phyloP scores from a whole-genome alignment of 2,113 vertebrate genomes.

The Lipophrys pholis region DNA sequence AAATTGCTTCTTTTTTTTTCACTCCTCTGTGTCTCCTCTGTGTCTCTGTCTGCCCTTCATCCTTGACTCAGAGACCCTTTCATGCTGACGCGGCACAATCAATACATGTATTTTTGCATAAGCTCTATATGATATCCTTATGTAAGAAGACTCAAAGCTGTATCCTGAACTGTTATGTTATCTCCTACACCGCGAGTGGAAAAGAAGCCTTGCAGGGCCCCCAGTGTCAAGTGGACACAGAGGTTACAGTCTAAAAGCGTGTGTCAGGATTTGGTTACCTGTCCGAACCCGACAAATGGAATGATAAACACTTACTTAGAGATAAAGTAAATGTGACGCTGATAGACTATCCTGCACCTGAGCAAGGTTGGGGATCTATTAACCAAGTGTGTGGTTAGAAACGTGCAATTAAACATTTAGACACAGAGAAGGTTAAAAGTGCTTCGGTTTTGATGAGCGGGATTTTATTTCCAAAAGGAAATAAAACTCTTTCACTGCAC shows the following conservation, averaged over 20 bases:
- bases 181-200: constrained; percentile 67
- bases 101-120: constrained; percentile 48
- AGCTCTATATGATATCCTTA: constrained; percentile 32
- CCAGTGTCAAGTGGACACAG: constrained; percentile 79
- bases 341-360: neutral
- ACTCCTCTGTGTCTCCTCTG: constrained; percentile 1
- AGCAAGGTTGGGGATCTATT: neutral
- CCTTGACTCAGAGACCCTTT: constrained; percentile 8
- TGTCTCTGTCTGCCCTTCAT: constrained; percentile 9
- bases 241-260: constrained; percentile 64
- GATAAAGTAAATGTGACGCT: constrained; percentile 38
- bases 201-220: constrained; percentile 62
- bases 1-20: constrained; percentile 14
- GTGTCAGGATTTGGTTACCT: constrained; percentile 77
- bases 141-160: constrained; percentile 49
- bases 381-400: constrained; percentile 8
- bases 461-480: constrained; percentile 24
- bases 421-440: neutral
- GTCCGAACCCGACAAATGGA: constrained; percentile 67
- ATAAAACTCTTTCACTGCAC: constrained; percentile 31
- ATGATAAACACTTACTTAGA: constrained; percentile 62
- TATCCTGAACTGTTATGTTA: constrained; percentile 49
- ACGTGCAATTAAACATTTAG: neutral
- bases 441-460: neutral
- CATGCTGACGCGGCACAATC: constrained; percentile 32